phyloP scores from a whole-genome alignment of 1,140 invertebrate species.

The Proctacanthus coquilletti region DNA sequence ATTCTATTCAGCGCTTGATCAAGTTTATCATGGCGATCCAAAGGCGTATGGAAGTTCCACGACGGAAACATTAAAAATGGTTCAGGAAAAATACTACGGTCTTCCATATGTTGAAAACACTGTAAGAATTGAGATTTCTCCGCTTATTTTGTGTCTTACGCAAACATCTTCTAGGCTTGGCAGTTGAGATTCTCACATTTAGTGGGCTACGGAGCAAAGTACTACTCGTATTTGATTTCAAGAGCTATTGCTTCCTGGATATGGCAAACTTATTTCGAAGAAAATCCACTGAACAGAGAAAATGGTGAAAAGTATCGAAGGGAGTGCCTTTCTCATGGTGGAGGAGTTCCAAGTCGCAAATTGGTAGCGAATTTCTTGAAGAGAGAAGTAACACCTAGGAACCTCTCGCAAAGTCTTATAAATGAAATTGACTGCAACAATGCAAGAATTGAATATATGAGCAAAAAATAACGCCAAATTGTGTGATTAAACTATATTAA shows the following conservation, averaged over 20 bases:
- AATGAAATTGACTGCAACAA: slow-evolving; percentile 39
- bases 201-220: slow-evolving; percentile 95
- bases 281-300: slow-evolving; percentile 60
- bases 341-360: slow-evolving; percentile 58
- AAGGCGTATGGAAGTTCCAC: slow-evolving; percentile 36
- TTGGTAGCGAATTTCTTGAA: slow-evolving; percentile 59
- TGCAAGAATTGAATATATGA: slow-evolving; percentile 26
- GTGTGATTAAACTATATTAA: too few species aligned
- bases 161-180: slow-evolving; percentile 59
- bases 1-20: slow-evolving; percentile 80
- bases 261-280: slow-evolving; percentile 78
- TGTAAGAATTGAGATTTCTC: slow-evolving; percentile 35
- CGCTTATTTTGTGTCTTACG: too few species aligned
- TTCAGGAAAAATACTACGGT: slow-evolving; percentile 72
- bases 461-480: slow-evolving; percentile 10
- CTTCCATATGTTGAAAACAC: slow-evolving; percentile 78
- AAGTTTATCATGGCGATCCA: slow-evolving; percentile 65
- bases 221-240: slow-evolving; percentile 94
- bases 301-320: slow-evolving; percentile 62
- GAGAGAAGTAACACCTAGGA: slow-evolving; percentile 43
- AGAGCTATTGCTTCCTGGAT: slow-evolving; percentile 83
- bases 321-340: slow-evolving; percentile 75
- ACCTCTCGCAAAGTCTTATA: slow-evolving; percentile 39
- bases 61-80: slow-evolving; percentile 62
- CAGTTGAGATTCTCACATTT: slow-evolving; percentile 92